These are phyloP conservation scores for Globodera ellingtonae DNA, from an alignment of 1,140 invertebrate genomes.

Conservation along the genomic window DNA sequence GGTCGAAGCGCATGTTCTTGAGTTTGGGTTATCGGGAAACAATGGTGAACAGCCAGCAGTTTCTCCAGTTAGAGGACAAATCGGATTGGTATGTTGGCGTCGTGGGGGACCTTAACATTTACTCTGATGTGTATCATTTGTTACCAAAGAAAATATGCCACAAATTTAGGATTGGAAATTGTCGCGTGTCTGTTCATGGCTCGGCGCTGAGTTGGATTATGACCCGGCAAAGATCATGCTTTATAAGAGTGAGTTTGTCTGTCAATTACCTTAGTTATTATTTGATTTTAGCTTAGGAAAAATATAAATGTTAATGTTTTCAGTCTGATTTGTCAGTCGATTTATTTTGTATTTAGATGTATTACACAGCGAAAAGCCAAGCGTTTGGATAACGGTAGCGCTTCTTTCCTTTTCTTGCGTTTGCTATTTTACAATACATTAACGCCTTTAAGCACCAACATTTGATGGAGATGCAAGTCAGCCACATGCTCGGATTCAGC, in stretches of 20 bases:
- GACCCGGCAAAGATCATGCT: constrained; percentile 55
- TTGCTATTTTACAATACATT: background rate
- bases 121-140: background rate
- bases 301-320: background rate
- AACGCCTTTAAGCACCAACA: constrained; percentile 30
- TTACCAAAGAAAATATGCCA: background rate
- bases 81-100: constrained; percentile 41
- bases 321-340: background rate
- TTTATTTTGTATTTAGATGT: constrained; percentile 17
- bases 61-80: constrained; percentile 38
- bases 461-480: constrained; percentile 33
- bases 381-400: constrained; percentile 13
- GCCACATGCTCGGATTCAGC: constrained; percentile 29
- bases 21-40: constrained; percentile 31
- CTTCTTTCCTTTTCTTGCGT: background rate
- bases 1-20: constrained; percentile 41
- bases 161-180: constrained; percentile 47
- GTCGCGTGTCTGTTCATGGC: constrained; percentile 39
- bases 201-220: constrained; percentile 49
- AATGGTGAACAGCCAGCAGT: constrained; percentile 4
- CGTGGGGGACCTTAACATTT: too few species aligned
- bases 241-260: constrained; percentile 33
- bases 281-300: background rate
- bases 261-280: background rate
- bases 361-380: constrained; percentile 48